Conservation (phyloP, 2,797 vertebrate genomes). For the Dipus sagitta region DNA sequence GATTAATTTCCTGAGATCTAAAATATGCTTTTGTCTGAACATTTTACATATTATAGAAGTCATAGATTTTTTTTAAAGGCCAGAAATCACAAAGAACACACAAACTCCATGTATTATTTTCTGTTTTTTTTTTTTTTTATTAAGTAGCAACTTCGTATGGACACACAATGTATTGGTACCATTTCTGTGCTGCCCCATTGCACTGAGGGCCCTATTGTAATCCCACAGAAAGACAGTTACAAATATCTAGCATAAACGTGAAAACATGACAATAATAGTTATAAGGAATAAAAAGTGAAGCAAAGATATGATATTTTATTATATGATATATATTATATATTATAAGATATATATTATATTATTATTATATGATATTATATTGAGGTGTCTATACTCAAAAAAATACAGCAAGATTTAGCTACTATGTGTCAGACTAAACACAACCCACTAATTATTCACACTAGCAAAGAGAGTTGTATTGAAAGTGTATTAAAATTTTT, state of each 20-base stretch:
- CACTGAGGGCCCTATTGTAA: too few relatives aligned
- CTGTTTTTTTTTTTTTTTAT: too few relatives aligned
- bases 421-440: background rate
- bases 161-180: too few relatives aligned
- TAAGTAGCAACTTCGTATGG: too few relatives aligned
- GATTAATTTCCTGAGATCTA: constrained; percentile 51
- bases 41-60: background rate
- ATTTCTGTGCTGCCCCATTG: too few relatives aligned
- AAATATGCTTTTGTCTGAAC: constrained; percentile 11
- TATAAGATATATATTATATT: too few relatives aligned
- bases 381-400: background rate
- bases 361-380: too few relatives aligned
- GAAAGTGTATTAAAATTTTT: background rate
- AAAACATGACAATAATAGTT: background rate
- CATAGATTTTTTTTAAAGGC: background rate
- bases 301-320: background rate
- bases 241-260: background rate
- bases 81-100: background rate
- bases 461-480: background rate
- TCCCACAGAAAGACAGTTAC: too few relatives aligned
- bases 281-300: background rate
- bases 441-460: background rate
- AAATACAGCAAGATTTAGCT: background rate
- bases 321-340: too few relatives aligned
- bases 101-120: background rate